Evolutionary conservation across 2,888 invertebrate species (phyloP).

Genomic region (Salticus scenicus): DNA sequence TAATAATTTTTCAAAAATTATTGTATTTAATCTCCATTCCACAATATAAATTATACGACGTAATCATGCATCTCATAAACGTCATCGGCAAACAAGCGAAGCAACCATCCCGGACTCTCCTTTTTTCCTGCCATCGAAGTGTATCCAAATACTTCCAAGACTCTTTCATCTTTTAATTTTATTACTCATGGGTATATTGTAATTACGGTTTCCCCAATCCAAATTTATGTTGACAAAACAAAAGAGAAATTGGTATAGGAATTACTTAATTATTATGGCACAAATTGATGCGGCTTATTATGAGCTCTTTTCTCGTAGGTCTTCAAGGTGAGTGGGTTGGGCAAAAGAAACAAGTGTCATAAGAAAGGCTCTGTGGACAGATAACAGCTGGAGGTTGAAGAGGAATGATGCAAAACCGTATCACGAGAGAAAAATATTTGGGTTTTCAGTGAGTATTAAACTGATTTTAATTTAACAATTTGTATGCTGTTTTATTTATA

Average conservation of each 20-base stretch:
- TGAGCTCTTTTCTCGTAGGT: not conserved
- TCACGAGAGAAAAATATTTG: no score
- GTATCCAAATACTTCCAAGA: not conserved
- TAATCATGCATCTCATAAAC: no score
- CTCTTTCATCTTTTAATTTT: not conserved
- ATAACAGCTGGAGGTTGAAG: not conserved
- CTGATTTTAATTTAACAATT: no score
- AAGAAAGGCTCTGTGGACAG: not conserved
- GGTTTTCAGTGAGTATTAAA: no score
- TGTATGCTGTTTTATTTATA: no score
- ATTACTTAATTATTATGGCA: constrained; percentile 40
- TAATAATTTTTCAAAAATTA: no score
- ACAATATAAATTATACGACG: no score
- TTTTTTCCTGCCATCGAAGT: not conserved
- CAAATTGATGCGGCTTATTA: not conserved
- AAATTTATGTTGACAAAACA: constrained; percentile 45
- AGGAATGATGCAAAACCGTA: not conserved
- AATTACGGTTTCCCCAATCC: no score
- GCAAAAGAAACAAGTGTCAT: not conserved
- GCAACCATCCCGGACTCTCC: not conserved
- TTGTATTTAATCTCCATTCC: no score
- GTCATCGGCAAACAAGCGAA: no score
- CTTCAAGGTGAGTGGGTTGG: not conserved
- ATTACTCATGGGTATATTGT: no score
- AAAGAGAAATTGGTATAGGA: constrained; percentile 31